phyloP scores from a whole-genome alignment of 2,113 vertebrate genomes.

The Pelecanoides urinatrix region DNA sequence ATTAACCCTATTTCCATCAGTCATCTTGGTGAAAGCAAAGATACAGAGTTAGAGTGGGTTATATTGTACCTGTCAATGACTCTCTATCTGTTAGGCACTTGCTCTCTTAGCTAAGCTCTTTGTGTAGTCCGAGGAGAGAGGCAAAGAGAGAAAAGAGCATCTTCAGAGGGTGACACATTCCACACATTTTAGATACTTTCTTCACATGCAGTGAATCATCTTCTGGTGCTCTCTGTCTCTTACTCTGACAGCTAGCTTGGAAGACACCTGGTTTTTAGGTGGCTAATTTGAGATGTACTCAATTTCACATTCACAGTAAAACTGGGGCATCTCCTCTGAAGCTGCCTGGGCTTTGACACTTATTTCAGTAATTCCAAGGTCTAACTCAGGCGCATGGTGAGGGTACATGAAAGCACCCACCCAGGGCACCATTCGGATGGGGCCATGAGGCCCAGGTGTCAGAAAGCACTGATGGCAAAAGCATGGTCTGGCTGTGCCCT shows the following conservation, averaged over 20 bases:
- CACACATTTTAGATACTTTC: background rate
- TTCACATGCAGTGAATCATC: background rate
- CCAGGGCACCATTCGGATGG: fast-evolving
- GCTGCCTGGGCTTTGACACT: background rate
- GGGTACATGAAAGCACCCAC: background rate
- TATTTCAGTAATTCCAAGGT: background rate
- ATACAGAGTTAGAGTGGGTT: background rate
- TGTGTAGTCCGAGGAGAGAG: background rate
- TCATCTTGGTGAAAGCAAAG: background rate
- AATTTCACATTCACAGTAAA: background rate
- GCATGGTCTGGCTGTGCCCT: background rate
- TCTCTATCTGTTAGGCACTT: background rate
- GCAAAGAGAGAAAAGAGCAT: background rate
- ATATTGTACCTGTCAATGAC: background rate
- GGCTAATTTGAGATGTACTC: background rate
- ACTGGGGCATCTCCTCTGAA: background rate
- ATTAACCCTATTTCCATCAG: background rate
- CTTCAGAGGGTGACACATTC: background rate
- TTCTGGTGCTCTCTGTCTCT: background rate
- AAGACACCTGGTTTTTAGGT: background rate
- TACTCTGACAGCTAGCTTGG: background rate
- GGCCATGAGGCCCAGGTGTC: background rate
- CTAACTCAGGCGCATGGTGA: background rate
- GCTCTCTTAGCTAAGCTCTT: background rate
- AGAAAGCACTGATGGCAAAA: background rate